A percentile compares a stretch with the other conserved stretches of the same genome.
phyloP scores from a whole-genome alignment of 2,113 vertebrate species.

The Asarcornis scutulata region DNA sequence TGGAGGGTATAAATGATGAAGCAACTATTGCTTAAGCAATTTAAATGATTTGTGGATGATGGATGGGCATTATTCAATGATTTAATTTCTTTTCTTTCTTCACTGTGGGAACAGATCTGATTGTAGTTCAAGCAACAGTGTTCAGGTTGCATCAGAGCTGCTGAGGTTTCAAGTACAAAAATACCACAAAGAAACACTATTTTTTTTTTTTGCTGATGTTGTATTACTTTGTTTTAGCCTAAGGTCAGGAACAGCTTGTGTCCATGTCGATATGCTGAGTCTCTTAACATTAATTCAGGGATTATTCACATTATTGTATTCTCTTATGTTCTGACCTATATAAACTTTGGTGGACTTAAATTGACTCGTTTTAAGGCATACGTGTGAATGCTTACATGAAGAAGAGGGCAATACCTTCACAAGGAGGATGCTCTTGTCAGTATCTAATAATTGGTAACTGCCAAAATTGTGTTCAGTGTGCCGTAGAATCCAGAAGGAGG shows the following conservation, averaged over 20 bases:
- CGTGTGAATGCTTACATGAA: not conserved
- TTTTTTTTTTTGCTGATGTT: not conserved
- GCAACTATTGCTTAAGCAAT: not conserved
- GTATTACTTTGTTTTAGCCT: not conserved
- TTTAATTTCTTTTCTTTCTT: slow-evolving; percentile 11
- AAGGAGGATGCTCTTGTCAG: not conserved
- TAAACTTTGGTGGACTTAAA: not conserved
- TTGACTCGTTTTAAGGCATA: not conserved
- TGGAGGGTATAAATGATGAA: slow-evolving; percentile 8
- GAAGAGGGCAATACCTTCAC: not conserved
- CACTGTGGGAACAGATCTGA: not conserved
- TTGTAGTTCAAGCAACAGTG: not conserved
- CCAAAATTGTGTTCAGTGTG: not conserved
- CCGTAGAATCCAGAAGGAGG: not conserved
- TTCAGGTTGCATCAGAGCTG: not conserved
- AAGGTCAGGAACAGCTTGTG: not conserved
- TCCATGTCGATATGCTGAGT: not conserved
- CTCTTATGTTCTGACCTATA: not conserved
- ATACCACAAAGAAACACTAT: not conserved
- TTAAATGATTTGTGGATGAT: not conserved
- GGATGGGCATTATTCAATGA: not conserved
- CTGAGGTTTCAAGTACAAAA: not conserved
- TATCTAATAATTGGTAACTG: not conserved
- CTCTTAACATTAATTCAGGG: not conserved
- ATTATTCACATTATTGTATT: not conserved